These are phyloP conservation scores for Rousettus leschenaultii DNA, from an alignment of 2,113 vertebrate species.

Conservation along the genomic window DNA sequence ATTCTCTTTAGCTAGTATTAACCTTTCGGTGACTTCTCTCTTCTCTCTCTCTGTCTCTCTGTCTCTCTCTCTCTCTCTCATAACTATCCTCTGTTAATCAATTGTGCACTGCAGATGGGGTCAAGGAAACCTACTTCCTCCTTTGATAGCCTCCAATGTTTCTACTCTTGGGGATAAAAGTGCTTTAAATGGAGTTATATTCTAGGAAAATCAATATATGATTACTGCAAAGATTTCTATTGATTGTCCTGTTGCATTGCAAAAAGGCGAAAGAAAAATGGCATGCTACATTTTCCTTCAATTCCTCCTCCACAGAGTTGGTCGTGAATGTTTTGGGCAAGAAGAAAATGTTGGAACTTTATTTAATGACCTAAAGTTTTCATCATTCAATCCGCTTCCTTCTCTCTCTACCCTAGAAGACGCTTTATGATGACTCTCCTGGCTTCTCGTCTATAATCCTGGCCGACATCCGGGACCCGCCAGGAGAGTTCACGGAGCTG, in stretches of 20 bases:
- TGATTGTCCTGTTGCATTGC: slow-evolving; percentile 89
- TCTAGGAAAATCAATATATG: slow-evolving; percentile 96
- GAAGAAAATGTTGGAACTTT: slow-evolving; percentile 73
- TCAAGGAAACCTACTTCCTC: slow-evolving; percentile 91
- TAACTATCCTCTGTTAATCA: slow-evolving; percentile 93
- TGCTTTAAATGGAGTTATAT: slow-evolving; percentile 96
- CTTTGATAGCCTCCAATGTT: slow-evolving; percentile 89
- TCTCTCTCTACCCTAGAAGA: slow-evolving; percentile 45
- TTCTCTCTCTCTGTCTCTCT: slow-evolving; percentile 51
- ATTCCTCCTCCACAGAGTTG: slow-evolving; percentile 75
- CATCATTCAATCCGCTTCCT: slow-evolving; percentile 67
- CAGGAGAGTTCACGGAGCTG: not conserved
- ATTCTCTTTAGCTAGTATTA: slow-evolving; percentile 87
- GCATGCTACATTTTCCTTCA: slow-evolving; percentile 74
- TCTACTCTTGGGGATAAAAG: slow-evolving; percentile 90
- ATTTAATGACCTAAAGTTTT: slow-evolving; percentile 78
- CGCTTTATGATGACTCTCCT: not conserved
- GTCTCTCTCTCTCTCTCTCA: slow-evolving; percentile 72
- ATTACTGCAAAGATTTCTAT: slow-evolving; percentile 95
- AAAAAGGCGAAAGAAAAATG: slow-evolving; percentile 88
- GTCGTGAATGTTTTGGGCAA: slow-evolving; percentile 72
- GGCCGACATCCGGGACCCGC: not conserved
- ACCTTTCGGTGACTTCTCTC: slow-evolving; percentile 89
- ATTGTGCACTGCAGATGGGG: slow-evolving; percentile 94
- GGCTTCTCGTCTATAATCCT: not conserved